A percentile compares a stretch with the other conserved stretches of the same genome.
phyloP scores from a whole-genome alignment of 1,140 invertebrate genomes.

The Meloidogyne exigua region DNA sequence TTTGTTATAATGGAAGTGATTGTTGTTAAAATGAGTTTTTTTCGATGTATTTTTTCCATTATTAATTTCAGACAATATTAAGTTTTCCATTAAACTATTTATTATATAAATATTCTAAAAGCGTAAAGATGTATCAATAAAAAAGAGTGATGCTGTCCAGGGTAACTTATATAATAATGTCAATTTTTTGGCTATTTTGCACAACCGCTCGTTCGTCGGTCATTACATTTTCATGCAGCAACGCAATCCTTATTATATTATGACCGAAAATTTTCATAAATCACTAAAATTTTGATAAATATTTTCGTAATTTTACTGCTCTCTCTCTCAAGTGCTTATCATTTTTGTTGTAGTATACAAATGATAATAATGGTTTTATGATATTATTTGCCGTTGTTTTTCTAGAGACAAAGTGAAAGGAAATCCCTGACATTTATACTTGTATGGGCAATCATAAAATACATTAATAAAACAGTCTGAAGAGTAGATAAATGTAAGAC shows the following conservation, averaged over 20 bases:
- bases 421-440: not conserved
- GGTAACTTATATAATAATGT: too few species aligned
- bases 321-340: not conserved
- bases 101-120: not conserved
- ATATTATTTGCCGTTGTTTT: not conserved
- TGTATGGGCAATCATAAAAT: too few species aligned
- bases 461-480: not conserved
- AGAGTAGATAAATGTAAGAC: too few species aligned
- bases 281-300: not conserved
- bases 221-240: not conserved
- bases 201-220: not conserved
- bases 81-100: not conserved
- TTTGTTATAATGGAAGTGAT: not conserved
- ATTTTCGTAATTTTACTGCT: conserved; percentile 2
- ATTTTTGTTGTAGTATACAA: not conserved
- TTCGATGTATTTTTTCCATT: not conserved
- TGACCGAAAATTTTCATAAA: not conserved
- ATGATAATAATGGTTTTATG: not conserved
- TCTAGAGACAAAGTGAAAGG: not conserved
- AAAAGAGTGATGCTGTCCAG: not conserved
- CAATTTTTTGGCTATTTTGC: not conserved
- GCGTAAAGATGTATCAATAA: not conserved
- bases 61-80: not conserved
- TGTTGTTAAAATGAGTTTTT: not conserved
- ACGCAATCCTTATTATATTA: not conserved